phyloP scores from a whole-genome alignment of 2,888 invertebrate species.

The Ophioninae sp. region DNA sequence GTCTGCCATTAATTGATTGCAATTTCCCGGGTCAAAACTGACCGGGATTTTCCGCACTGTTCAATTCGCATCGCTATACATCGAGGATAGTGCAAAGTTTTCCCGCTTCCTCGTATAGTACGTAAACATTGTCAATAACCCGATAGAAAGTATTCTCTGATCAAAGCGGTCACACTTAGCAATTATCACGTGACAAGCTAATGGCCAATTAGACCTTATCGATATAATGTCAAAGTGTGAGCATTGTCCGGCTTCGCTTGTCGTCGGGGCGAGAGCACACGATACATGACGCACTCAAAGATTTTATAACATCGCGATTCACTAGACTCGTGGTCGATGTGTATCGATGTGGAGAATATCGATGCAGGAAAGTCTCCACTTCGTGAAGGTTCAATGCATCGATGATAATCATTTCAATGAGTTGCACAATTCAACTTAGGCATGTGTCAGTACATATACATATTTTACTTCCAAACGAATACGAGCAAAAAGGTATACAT shows the following conservation, averaged over 20 bases:
- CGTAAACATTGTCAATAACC: not conserved
- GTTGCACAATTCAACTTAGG: not conserved
- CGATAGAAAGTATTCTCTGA: not conserved
- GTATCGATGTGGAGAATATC: not conserved
- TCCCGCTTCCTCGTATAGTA: slow-evolving; percentile 27
- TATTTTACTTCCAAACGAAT: too few relatives aligned
- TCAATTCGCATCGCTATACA: not conserved
- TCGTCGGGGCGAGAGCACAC: not conserved
- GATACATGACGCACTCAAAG: slow-evolving; percentile 13
- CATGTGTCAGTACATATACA: too few relatives aligned
- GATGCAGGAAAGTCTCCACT: slow-evolving; percentile 15
- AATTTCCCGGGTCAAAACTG: not conserved
- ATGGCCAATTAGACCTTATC: slow-evolving; percentile 1
- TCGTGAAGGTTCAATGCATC: not conserved
- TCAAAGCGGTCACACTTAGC: not conserved
- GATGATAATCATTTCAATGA: not conserved
- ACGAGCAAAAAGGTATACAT: too few relatives aligned
- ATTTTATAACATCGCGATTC: slow-evolving; percentile 6
- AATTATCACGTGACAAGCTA: slow-evolving; percentile 16
- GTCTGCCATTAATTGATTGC: not conserved
- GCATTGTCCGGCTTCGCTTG: not conserved
- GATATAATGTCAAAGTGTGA: not conserved
- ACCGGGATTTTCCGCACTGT: slow-evolving; percentile 2
- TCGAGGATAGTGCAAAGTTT: not conserved
- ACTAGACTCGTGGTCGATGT: slow-evolving; percentile 2